A percentile compares a stretch with the other conserved stretches of the same genome.
Conservation (phyloP, 2,888 invertebrate genomes). For the Tetramorium bicarinatum region DNA sequence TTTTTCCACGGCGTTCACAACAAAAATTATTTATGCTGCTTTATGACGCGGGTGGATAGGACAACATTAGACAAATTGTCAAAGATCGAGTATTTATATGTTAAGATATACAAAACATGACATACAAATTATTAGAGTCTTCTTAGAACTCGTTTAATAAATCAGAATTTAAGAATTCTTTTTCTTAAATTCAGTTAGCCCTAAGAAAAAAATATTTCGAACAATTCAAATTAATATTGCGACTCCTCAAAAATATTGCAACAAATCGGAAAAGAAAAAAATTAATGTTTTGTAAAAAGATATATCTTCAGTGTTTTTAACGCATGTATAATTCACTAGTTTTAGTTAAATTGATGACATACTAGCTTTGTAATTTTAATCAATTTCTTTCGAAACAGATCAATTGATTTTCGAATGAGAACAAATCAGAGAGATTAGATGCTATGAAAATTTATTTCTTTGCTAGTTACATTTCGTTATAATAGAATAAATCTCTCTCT, state of each 20-base stretch:
- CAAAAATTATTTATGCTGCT: slow-evolving; percentile 32
- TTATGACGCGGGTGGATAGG: background rate
- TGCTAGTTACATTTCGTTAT: background rate
- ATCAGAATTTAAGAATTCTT: background rate
- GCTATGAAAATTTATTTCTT: background rate
- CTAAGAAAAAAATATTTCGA: background rate
- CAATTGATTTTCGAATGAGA: background rate
- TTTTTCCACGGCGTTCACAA: slow-evolving; percentile 19
- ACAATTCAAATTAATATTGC: slow-evolving; percentile 7
- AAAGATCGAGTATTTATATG: background rate
- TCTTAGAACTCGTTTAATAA: background rate
- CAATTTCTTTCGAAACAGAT: background rate
- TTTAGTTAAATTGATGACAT: no score
- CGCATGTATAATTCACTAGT: background rate
- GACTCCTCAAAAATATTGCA: background rate
- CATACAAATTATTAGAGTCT: background rate
- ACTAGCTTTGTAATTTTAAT: background rate
- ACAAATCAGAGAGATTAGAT: background rate
- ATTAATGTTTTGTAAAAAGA: background rate
- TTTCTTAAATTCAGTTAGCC: background rate
- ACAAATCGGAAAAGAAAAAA: background rate
- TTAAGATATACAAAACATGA: no score
- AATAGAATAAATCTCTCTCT: background rate
- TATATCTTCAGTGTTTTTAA: background rate
- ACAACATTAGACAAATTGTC: background rate